phyloP scores from a whole-genome alignment of 2,888 invertebrate species.

The Athalia circularis region DNA sequence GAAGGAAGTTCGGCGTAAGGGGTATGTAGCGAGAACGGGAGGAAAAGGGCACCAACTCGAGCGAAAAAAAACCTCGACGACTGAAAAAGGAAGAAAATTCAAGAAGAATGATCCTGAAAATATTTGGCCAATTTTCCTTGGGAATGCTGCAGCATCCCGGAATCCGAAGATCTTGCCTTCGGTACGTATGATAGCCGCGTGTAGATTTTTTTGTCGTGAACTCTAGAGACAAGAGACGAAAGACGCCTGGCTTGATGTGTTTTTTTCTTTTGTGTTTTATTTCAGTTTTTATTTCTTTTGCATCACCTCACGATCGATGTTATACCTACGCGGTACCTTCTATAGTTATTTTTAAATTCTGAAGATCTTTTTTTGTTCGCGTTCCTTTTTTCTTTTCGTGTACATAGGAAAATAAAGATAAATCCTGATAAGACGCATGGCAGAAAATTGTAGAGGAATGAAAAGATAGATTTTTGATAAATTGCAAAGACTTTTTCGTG shows the following conservation, averaged over 20 bases:
- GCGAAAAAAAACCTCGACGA: constrained; percentile 17
- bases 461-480: too few relatives aligned
- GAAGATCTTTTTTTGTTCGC: neutral
- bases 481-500: too few relatives aligned
- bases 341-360: too few relatives aligned
- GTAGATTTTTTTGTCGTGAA: neutral
- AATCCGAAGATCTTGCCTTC: constrained; percentile 25
- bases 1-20: neutral
- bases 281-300: neutral
- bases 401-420: neutral
- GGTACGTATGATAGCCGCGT: neutral
- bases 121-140: constrained; percentile 49
- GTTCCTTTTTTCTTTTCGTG: neutral
- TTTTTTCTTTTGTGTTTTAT: neutral
- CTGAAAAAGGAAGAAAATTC: constrained; percentile 36
- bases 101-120: constrained; percentile 54
- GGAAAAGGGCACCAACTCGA: neutral
- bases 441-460: too few relatives aligned
- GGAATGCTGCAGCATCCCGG: constrained; percentile 20
- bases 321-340: too few relatives aligned
- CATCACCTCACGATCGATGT: neutral
- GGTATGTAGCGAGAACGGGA: neutral
- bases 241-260: constrained; percentile 3
- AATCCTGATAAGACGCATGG: too few relatives aligned
- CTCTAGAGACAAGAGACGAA: neutral